These are phyloP conservation scores for Anarhynchus alexandrinus DNA, from an alignment of 2,113 vertebrate genomes.

Conservation along the genomic window DNA sequence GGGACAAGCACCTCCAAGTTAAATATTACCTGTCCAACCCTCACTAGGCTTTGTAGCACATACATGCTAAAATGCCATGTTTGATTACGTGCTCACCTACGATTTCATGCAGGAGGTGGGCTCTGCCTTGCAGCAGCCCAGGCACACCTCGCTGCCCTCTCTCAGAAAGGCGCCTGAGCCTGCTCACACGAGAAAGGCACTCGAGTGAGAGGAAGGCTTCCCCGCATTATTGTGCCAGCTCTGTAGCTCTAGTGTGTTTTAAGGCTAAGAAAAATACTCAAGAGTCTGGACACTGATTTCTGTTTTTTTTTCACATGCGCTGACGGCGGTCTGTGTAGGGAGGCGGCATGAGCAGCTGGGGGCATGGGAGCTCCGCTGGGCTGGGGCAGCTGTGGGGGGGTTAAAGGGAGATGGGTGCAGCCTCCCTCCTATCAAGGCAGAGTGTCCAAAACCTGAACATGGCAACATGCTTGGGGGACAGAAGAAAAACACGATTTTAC, in stretches of 20 bases:
- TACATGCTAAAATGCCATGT: neutral
- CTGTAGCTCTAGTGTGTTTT: neutral
- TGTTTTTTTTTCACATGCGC: fast-evolving
- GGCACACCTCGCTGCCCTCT: neutral
- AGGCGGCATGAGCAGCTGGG: neutral
- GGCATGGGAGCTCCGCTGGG: neutral
- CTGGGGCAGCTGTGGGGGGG: fast-evolving
- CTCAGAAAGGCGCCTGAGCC: fast-evolving
- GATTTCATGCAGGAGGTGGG: neutral
- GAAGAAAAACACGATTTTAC: neutral
- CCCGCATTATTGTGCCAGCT: neutral
- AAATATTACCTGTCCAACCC: neutral
- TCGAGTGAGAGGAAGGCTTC: neutral
- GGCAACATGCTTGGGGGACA: neutral
- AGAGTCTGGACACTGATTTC: neutral
- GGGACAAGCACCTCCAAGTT: neutral
- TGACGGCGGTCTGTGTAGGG: neutral
- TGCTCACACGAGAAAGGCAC: neutral
- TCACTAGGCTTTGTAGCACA: neutral
- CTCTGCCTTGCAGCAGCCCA: neutral
- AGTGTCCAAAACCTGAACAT: neutral
- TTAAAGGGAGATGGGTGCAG: neutral
- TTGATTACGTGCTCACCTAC: neutral
- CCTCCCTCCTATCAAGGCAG: neutral
- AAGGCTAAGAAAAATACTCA: neutral